Evolutionary conservation across 2,797 vertebrate species (phyloP).

Genomic region (Sebastiscus albofasciatus): DNA sequence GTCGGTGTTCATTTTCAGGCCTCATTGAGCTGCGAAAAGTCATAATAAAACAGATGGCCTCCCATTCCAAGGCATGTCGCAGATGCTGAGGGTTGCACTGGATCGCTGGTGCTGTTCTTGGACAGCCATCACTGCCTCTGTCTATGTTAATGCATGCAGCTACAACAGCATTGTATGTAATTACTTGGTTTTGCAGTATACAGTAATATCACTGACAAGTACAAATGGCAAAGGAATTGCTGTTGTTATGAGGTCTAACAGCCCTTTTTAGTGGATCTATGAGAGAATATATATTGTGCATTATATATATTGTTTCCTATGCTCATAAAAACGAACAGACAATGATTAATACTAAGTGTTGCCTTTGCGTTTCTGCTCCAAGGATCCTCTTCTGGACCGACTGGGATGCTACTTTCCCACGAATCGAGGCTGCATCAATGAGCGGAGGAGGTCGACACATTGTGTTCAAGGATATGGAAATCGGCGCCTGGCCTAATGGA

Average conservation of each 20-base stretch:
- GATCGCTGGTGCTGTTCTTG: constrained; percentile 54
- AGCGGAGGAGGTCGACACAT: constrained; percentile 93
- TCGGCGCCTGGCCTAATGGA: constrained; percentile 98
- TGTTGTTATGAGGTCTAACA: neutral
- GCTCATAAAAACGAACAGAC: neutral
- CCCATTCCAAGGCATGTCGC: constrained; percentile 51
- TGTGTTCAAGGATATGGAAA: constrained; percentile 98
- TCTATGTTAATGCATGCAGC: constrained; percentile 34
- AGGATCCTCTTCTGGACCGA: constrained; percentile 99
- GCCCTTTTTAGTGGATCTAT: neutral
- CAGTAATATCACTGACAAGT: neutral
- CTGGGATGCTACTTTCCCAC: constrained; percentile 98
- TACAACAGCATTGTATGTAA: constrained; percentile 22
- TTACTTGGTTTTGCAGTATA: neutral
- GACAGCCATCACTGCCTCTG: constrained; percentile 24
- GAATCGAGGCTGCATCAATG: constrained; percentile 97
- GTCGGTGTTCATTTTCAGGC: constrained; percentile 70
- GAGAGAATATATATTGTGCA: neutral
- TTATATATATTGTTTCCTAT: neutral
- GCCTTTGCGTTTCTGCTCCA: constrained; percentile 34
- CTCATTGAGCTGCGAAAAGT: constrained; percentile 71
- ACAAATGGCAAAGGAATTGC: neutral
- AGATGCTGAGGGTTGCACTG: constrained; percentile 64
- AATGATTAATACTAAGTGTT: neutral
- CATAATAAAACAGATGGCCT: constrained; percentile 76